Base-by-base conservation (phyloP, 2,797 vertebrate genomes). In the Phyllotis vaccarum region DNA sequence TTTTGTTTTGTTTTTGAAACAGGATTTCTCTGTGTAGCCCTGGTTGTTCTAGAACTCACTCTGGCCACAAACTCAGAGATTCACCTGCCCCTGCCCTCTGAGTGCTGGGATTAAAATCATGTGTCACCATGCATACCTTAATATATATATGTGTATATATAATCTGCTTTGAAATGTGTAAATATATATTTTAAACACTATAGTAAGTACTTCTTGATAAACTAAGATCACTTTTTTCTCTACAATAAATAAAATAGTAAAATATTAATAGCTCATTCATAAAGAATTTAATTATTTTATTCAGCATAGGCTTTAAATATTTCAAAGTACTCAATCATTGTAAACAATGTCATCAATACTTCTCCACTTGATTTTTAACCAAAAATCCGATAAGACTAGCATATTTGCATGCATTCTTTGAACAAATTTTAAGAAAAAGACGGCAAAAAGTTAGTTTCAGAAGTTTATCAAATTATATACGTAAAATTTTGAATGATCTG, bases 391-490 rank as follows among this genome's bases (percentile, higher is more conserved):
- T 58, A 72, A 89, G 14, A 89, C 91, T 8, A 83, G n/a, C 22
- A 72, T 94, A 89, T 95, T 46, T 91, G 9, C 56, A 58, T 89
- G 12, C 13, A 92, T 95, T 86, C 13, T 86, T 80, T 86, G 86
- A 56, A 80, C 14, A 49, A 93, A 70, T 70, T 92, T 91, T 72
- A 52, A 93, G 64, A 29, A 88, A 89, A 79, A 86, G 60, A 34
- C 17, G 66, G 89, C 49, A 13, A 89, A 95, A 95, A 95, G 37
- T 22, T 91, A 94, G 60, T 52, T 96, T 94, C 60, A 78, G 40
- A 87, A 92, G 70, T 95, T 95, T 93, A 89, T 87, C 91, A 93
- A 96, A 94, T 43, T 31, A 12, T 62, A 70, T 70, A 31, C 49
- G 64, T 86, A 94, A 91, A 78, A 80, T 85, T 87, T 95, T 62